Conservation (phyloP, 2,888 invertebrate species). For the Lepeophtheirus nordmannii region DNA sequence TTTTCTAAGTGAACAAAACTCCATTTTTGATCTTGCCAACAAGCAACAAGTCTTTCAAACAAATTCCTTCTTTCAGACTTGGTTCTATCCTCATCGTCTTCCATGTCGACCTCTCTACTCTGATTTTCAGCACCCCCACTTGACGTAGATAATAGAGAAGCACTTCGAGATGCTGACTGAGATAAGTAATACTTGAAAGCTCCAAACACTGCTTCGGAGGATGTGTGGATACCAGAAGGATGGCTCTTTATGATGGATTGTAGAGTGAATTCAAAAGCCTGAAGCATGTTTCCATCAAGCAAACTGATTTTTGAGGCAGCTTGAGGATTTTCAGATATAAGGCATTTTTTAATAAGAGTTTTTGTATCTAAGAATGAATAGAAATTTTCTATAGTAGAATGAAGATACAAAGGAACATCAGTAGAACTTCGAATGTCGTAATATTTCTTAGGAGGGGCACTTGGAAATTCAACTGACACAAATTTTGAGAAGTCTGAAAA, state of each 20-base stretch:
- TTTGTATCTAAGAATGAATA: constrained; percentile 13
- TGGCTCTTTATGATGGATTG: constrained; percentile 2
- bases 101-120: background rate
- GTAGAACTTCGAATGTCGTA: background rate
- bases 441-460: background rate
- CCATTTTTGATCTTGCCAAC: constrained; percentile 23
- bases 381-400: constrained; percentile 14
- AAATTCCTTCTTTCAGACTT: background rate
- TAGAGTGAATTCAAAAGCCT: constrained; percentile 23
- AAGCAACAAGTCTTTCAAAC: constrained; percentile 15
- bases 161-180: background rate
- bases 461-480: background rate
- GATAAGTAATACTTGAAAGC: constrained; percentile 10
- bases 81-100: background rate
- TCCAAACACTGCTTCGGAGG: background rate
- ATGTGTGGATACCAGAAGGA: background rate
- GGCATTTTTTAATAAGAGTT: constrained; percentile 12
- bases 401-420: constrained; percentile 3
- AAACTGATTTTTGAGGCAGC: constrained; percentile 17
- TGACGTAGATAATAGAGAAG: background rate
- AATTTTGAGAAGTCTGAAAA: background rate
- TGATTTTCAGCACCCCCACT: too few relatives aligned
- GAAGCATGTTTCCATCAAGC: constrained; percentile 11
- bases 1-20: constrained; percentile 17
- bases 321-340: constrained; percentile 17